Evolutionary conservation across 30 jellyfish, hydroid and myxozoan species (phyloP).

Genomic region (Sanderia malayensis): DNA sequence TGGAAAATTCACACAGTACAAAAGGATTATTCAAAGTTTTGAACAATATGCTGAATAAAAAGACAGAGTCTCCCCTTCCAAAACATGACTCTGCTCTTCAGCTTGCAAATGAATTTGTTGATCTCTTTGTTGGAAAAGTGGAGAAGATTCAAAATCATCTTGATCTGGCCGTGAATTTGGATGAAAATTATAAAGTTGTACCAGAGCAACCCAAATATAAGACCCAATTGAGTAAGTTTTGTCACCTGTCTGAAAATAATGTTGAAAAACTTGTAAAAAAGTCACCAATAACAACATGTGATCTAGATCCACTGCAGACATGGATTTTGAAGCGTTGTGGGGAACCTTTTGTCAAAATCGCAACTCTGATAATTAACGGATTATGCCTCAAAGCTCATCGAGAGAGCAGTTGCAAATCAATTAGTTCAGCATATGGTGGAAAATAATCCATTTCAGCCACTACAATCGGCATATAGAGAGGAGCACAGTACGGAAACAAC

Average conservation of each 20-base stretch:
- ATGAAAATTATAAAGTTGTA: background rate
- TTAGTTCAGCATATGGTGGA: background rate
- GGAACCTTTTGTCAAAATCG: background rate
- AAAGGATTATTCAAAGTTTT: background rate
- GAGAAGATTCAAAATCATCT: background rate
- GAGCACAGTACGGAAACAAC: slow-evolving; percentile 20
- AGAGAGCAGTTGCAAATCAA: slow-evolving; percentile 10
- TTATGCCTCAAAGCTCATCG: slow-evolving; percentile 15
- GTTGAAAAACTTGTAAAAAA: background rate
- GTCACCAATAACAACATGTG: background rate
- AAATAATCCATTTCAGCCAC: background rate
- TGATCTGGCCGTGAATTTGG: background rate
- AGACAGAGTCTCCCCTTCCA: slow-evolving; percentile 32
- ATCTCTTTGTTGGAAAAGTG: slow-evolving; percentile 19
- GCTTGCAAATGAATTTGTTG: slow-evolving; percentile 37
- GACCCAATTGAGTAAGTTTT: background rate
- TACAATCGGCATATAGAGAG: background rate
- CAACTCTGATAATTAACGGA: background rate
- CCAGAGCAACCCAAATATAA: background rate
- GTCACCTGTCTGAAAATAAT: background rate
- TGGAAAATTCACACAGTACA: background rate
- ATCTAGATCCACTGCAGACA: background rate
- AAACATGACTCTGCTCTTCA: slow-evolving; percentile 10
- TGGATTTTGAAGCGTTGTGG: background rate
- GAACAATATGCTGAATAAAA: background rate